Evolutionary conservation across 2,797 vertebrate species (phyloP).

Genomic region (Dendrocincla tyrannina): DNA sequence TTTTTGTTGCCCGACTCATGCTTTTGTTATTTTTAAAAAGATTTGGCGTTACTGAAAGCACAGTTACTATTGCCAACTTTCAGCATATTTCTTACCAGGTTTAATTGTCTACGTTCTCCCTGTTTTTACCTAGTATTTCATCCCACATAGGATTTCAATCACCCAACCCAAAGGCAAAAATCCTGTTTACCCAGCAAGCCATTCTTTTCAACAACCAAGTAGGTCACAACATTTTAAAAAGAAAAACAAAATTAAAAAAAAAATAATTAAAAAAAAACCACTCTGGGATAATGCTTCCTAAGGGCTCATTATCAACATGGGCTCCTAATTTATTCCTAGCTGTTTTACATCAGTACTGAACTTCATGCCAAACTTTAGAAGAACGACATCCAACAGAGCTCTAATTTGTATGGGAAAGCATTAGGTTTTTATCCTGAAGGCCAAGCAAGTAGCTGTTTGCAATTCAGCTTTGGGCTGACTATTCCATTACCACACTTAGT

Average conservation of each 20-base stretch:
- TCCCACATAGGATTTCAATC: not conserved
- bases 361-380: slow-evolving; percentile 19
- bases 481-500: not conserved
- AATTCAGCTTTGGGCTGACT: slow-evolving; percentile 25
- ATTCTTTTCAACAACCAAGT: not conserved
- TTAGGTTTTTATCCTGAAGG: slow-evolving; percentile 9
- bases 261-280: not conserved
- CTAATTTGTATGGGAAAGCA: slow-evolving; percentile 28
- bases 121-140: not conserved
- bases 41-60: not conserved
- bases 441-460: slow-evolving; percentile 64
- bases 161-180: not conserved
- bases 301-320: not conserved
- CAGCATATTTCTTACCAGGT: not conserved
- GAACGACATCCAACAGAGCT: slow-evolving; percentile 30
- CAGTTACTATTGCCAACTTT: not conserved
- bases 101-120: not conserved
- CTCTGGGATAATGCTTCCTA: not conserved
- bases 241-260: not conserved
- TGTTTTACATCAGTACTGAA: slow-evolving; percentile 22
- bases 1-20: not conserved
- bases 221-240: not conserved
- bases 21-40: not conserved
- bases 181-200: not conserved
- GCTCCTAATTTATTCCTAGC: slow-evolving; percentile 13